These are phyloP conservation scores for Nicator chloris DNA, from an alignment of 2,113 vertebrate species.

Conservation along the genomic window DNA sequence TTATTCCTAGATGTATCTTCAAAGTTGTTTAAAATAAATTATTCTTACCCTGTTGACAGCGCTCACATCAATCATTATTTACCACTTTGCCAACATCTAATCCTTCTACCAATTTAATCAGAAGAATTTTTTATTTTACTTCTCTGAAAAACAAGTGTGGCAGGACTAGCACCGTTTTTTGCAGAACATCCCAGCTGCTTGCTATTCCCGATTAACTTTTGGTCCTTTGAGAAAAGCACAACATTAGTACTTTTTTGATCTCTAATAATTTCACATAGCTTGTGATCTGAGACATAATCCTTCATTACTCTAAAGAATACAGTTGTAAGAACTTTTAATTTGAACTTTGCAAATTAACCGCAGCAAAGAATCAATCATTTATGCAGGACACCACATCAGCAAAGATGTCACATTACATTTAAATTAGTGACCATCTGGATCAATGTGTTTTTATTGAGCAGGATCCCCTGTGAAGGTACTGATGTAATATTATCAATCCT, in stretches of 20 bases:
- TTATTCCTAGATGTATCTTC: not conserved
- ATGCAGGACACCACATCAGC: not conserved
- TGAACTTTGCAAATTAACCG: slow-evolving; percentile 20
- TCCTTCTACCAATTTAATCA: not conserved
- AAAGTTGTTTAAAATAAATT: not conserved
- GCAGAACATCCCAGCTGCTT: not conserved
- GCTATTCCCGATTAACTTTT: not conserved
- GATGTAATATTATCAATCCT: not conserved
- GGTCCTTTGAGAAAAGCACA: not conserved
- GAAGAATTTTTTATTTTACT: not conserved
- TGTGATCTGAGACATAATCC: not conserved
- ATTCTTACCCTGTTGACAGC: not conserved
- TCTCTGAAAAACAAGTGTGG: not conserved
- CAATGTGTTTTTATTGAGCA: not conserved
- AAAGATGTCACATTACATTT: not conserved
- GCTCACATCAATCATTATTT: not conserved
- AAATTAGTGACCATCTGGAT: not conserved
- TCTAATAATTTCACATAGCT: not conserved
- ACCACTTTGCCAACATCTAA: not conserved
- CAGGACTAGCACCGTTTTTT: not conserved
- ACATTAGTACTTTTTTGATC: not conserved
- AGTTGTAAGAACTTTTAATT: not conserved
- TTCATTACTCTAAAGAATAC: not conserved
- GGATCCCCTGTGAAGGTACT: not conserved
- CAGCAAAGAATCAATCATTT: not conserved